A percentile compares a stretch with the other conserved stretches of the same genome.
Conservation (phyloP, 2,888 invertebrate genomes). For the Euspilapteryx auroguttella region DNA sequence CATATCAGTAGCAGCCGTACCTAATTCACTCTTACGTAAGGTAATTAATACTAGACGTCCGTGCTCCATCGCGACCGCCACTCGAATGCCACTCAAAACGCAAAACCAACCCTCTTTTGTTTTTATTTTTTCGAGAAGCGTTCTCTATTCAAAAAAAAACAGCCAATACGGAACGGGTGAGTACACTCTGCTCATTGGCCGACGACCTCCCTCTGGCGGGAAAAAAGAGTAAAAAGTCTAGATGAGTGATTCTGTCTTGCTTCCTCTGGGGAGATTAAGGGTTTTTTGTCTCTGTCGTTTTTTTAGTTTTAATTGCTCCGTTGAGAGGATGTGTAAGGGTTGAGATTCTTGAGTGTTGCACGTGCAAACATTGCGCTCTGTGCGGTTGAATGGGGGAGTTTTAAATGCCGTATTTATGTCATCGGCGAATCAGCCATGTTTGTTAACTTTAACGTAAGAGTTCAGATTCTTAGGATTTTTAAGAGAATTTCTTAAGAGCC, state of each 20-base stretch:
- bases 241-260: slow-evolving; percentile 45
- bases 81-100: slow-evolving; percentile 57
- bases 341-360: slow-evolving; percentile 55
- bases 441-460: too few relatives aligned
- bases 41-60: neutral
- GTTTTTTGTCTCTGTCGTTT: slow-evolving; percentile 24
- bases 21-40: too few relatives aligned
- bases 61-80: slow-evolving; percentile 27
- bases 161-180: slow-evolving; percentile 51
- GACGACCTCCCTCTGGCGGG: slow-evolving; percentile 49
- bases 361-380: slow-evolving; percentile 45
- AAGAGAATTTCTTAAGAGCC: too few relatives aligned
- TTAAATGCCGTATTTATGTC: slow-evolving; percentile 29
- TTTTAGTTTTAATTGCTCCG: slow-evolving; percentile 60
- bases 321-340: slow-evolving; percentile 54
- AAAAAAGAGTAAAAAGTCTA: slow-evolving; percentile 55
- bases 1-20: too few relatives aligned
- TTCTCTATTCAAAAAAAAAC: slow-evolving; percentile 55
- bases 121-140: slow-evolving; percentile 45
- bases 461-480: too few relatives aligned
- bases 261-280: slow-evolving; percentile 18
- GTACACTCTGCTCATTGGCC: slow-evolving; percentile 56
- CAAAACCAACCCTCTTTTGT: slow-evolving; percentile 58
- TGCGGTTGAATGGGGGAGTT: slow-evolving; percentile 37
- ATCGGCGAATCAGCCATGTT: too few relatives aligned